Percentiles rank a stretch among this genome's conserved stretches.
These are phyloP conservation scores for Trigoniulus corallinus DNA, from an alignment of 1,140 invertebrate species.

Conservation along the genomic window DNA sequence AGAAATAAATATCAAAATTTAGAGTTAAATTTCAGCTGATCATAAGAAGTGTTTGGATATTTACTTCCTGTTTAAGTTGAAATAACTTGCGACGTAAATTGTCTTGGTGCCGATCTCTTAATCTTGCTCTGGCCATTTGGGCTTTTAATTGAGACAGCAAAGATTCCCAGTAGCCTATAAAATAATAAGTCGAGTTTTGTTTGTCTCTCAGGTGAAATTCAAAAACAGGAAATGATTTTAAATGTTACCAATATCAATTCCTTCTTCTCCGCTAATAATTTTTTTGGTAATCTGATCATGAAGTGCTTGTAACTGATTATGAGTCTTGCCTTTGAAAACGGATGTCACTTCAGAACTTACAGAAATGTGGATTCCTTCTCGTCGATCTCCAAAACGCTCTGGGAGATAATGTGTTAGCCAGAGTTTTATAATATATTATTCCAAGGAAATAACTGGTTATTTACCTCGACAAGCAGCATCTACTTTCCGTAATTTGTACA, in stretches of 20 bases:
- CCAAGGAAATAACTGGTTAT: background rate
- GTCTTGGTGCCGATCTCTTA: slow-evolving; percentile 81
- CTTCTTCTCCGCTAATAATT: slow-evolving; percentile 62
- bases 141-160: slow-evolving; percentile 83
- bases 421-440: slow-evolving; percentile 13
- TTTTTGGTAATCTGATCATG: slow-evolving; percentile 78
- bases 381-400: slow-evolving; percentile 33
- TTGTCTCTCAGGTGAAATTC: background rate
- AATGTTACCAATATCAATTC: slow-evolving; percentile 62
- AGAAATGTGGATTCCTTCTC: slow-evolving; percentile 85
- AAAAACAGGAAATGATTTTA: background rate
- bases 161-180: slow-evolving; percentile 80
- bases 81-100: slow-evolving; percentile 77
- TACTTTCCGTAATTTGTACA: slow-evolving; percentile 66
- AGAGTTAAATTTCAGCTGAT: too few relatives aligned
- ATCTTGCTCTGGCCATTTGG: slow-evolving; percentile 79
- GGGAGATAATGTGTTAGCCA: slow-evolving; percentile 1
- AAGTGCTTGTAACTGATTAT: slow-evolving; percentile 61
- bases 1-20: too few relatives aligned
- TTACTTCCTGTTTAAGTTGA: slow-evolving; percentile 62
- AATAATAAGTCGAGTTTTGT: slow-evolving; percentile 3
- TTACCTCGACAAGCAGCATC: slow-evolving; percentile 24
- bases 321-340: slow-evolving; percentile 87
- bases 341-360: slow-evolving; percentile 76
- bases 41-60: too few relatives aligned